Base-by-base conservation (phyloP, 2,888 invertebrate genomes). In the Clusia tigrina region DNA sequence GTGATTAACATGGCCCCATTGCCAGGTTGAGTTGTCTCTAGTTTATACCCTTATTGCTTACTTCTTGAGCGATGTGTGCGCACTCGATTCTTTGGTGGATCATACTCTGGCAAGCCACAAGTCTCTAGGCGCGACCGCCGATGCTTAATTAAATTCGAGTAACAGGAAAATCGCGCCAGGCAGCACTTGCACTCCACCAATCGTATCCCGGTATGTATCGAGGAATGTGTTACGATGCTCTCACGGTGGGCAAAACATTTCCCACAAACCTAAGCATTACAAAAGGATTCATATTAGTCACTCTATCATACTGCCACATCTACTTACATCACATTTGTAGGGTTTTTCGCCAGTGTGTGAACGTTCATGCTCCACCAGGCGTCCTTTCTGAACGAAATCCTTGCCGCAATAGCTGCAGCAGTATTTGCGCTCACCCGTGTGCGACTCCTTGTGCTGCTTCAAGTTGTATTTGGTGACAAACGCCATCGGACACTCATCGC, bases 81-180 rank as follows among this genome's bases (percentile, higher is more conserved):
- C 53, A 72, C 63, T 1, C 70, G 71, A 55, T 74, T 73, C 48
- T 71, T 71, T 2, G 79, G 77, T 2, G 74, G 68, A 65, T 76
- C 74, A 62, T 73, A 79, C 32, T 78, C 71, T 0, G 77, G 71
- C 15, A 78, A 71, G 2, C 86, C 86, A 70, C 86, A 86, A 6
- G 83, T 83, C 24, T 76, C 79, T 0, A 84, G 83, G 57, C 85
- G 83, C n/a, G 83, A 83, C 9, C 79, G 76, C 32, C 84, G 78
- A 71, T 86, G 86, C 69, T 86, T 86, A 18, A 82, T 78, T 20
- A 86, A 73, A 77, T 85, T 86, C 2, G 86, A 85, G 51, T 83
- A 76, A 66, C 86, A 86, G 1, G 85, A 85, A 71, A 86, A 86
- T 24, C 85, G 77, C 42, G 81, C 79, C 1, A 81, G 80, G 69